phyloP scores from a whole-genome alignment of 2,113 vertebrate species.

The Equus przewalskii region DNA sequence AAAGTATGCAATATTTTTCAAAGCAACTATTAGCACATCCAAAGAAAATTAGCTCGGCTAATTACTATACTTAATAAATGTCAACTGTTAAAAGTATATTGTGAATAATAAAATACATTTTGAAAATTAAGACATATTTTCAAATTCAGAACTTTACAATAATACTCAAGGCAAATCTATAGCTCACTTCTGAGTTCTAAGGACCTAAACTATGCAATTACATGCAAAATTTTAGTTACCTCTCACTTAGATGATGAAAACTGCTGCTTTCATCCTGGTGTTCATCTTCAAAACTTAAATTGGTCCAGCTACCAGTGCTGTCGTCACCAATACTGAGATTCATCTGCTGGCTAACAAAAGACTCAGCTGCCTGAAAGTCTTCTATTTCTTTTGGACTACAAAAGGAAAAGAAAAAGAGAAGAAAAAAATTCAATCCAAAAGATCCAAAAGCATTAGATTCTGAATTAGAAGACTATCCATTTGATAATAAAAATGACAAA shows the following conservation, averaged over 20 bases:
- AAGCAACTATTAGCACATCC: background rate
- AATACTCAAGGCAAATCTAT: background rate
- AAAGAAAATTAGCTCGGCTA: conserved; percentile 14
- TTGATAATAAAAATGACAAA: conserved; percentile 16
- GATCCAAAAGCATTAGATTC: conserved; percentile 60
- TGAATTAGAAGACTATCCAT: conserved; percentile 25
- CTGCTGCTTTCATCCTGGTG: conserved; percentile 98
- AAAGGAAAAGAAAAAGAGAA: conserved; percentile 65
- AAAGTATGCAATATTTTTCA: conserved; percentile 31
- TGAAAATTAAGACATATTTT: background rate
- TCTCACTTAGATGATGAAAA: conserved; percentile 99
- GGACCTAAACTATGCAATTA: background rate
- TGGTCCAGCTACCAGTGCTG: conserved; percentile 98
- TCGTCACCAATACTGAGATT: conserved; percentile 96
- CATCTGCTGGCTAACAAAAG: conserved; percentile 94
- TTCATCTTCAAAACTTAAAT: conserved; percentile 98
- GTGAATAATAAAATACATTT: conserved; percentile 24
- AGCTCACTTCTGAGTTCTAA: background rate
- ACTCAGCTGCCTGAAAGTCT: conserved; percentile 91
- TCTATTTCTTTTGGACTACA: conserved; percentile 92
- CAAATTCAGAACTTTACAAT: conserved; percentile 46
- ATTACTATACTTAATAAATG: background rate
- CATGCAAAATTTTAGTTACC: conserved; percentile 87
- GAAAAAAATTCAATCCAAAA: conserved; percentile 66
- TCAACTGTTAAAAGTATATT: background rate